Evolutionary conservation across 2,797 vertebrate species (phyloP).

Genomic region (Myripristis murdjan): DNA sequence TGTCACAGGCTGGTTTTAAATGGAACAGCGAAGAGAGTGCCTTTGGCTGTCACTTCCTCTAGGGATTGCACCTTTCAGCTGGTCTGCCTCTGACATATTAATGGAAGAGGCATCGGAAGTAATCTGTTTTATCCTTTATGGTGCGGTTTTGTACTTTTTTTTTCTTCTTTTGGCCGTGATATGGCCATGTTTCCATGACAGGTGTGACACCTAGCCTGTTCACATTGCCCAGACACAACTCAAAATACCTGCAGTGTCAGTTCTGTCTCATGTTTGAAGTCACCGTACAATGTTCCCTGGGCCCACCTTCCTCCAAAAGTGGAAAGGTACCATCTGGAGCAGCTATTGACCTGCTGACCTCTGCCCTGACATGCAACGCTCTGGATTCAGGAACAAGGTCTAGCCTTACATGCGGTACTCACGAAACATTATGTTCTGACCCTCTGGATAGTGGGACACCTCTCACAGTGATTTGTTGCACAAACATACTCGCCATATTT

Average conservation of each 20-base stretch:
- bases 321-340: slow-evolving; percentile 64
- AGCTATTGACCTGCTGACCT: slow-evolving; percentile 53
- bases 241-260: slow-evolving; percentile 52
- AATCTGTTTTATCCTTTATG: slow-evolving; percentile 34
- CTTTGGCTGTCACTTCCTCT: slow-evolving; percentile 2
- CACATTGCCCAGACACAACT: slow-evolving; percentile 21
- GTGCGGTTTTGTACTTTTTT: neutral
- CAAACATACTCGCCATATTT: slow-evolving; percentile 34
- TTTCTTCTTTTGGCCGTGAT: neutral
- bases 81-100: no score
- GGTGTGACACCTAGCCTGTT: slow-evolving; percentile 20
- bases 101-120: neutral
- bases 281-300: slow-evolving; percentile 19
- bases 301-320: slow-evolving; percentile 64
- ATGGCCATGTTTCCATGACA: slow-evolving; percentile 9
- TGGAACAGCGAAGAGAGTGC: slow-evolving; percentile 13
- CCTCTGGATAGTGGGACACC: no score
- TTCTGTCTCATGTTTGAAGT: slow-evolving; percentile 40
- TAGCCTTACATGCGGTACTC: slow-evolving; percentile 45
- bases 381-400: slow-evolving; percentile 40
- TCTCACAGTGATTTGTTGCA: slow-evolving; percentile 49
- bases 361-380: slow-evolving; percentile 58
- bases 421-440: slow-evolving; percentile 27
- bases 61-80: no score
- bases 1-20: slow-evolving; percentile 36